These are phyloP conservation scores for Ectropis crepuscularia DNA, from an alignment of 2,888 invertebrate genomes.

Conservation along the genomic window DNA sequence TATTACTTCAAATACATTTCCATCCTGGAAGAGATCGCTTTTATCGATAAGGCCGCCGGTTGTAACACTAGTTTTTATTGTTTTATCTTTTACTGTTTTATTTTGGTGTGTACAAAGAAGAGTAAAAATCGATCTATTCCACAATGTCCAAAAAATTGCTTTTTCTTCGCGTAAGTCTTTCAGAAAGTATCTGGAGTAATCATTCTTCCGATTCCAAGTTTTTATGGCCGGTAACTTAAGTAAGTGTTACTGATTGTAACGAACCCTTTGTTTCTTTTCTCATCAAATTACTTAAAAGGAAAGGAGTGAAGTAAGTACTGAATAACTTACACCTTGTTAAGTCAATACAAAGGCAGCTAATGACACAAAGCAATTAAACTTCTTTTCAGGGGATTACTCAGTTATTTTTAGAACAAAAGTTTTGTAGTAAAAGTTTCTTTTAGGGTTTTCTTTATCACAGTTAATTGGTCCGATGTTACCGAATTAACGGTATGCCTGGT, in stretches of 20 bases:
- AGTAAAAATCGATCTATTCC: no score
- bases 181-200: no score
- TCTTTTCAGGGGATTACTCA: constrained; percentile 1
- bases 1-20: no score
- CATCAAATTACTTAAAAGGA: constrained; percentile 28
- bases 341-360: constrained; percentile 20
- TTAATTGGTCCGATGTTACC: no score
- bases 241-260: constrained; percentile 26
- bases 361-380: constrained; percentile 21
- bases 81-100: no score
- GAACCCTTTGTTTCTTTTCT: constrained; percentile 28
- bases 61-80: no score
- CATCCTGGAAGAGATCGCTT: no score
- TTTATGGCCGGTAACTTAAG: constrained; percentile 10
- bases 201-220: not conserved
- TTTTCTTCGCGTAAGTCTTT: no score
- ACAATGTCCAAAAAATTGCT: no score
- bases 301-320: constrained; percentile 7
- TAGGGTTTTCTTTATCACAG: not conserved
- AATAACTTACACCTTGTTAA: constrained; percentile 27
- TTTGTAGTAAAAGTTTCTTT: not conserved
- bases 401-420: not conserved
- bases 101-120: no score
- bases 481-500: no score
- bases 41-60: no score